Conservation (phyloP, 2,113 vertebrate genomes). For the Chloropsis cyanopogon region DNA sequence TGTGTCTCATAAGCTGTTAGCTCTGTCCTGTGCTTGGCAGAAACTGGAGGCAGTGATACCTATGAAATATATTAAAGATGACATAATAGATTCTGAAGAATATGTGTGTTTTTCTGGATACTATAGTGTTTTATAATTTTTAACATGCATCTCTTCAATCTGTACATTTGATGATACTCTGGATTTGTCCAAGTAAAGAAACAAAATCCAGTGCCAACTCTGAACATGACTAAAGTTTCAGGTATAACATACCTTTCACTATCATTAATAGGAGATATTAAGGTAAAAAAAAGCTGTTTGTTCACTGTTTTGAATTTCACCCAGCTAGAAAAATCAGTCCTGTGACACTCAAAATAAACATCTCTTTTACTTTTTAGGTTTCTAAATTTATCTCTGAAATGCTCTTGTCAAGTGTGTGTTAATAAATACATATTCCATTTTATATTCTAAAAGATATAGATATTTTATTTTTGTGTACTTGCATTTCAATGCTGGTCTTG, state of each 20-base stretch:
- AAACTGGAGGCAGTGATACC: not conserved
- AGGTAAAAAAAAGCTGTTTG: not conserved
- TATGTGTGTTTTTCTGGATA: not conserved
- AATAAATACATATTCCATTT: not conserved
- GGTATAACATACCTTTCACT: not conserved
- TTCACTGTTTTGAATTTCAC: not conserved
- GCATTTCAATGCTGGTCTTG: not conserved
- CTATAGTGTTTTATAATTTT: not conserved
- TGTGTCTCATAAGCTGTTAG: not conserved
- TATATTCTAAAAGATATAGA: not conserved
- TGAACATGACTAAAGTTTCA: not conserved
- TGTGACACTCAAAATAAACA: not conserved
- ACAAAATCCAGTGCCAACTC: not conserved
- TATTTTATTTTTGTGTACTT: not conserved
- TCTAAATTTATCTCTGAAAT: not conserved
- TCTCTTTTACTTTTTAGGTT: not conserved
- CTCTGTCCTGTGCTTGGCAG: not conserved
- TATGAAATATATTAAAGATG: not conserved
- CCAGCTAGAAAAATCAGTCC: not conserved
- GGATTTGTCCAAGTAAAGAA: not conserved
- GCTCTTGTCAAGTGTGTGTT: not conserved
- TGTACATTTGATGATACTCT: not conserved
- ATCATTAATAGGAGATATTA: not conserved
- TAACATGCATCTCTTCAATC: not conserved
- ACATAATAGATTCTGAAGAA: not conserved